Conservation (phyloP, 2,797 vertebrate species). For the Brachyrhaphis roseni region DNA sequence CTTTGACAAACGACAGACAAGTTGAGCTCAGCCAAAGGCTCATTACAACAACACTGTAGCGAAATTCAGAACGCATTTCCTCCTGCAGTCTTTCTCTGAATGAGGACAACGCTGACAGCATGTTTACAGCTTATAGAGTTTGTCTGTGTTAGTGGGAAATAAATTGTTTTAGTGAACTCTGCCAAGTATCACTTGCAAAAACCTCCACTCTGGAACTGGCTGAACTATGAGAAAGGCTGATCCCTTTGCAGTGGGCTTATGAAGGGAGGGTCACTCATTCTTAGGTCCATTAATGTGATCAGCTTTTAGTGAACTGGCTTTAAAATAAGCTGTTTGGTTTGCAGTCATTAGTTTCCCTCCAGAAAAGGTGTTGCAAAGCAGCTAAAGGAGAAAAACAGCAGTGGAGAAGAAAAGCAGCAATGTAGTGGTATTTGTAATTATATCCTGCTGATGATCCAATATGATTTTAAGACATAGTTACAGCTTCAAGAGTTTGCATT, state of each 20-base stretch:
- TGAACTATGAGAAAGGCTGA: slow-evolving; percentile 28
- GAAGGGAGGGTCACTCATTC: slow-evolving; percentile 16
- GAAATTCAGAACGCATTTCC: slow-evolving; percentile 52
- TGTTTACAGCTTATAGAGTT: slow-evolving; percentile 43
- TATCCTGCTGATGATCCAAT: background rate
- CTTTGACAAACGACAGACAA: slow-evolving; percentile 70
- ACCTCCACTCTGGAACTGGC: background rate
- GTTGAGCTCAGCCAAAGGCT: slow-evolving; percentile 60
- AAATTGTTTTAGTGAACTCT: slow-evolving; percentile 12
- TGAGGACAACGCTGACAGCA: slow-evolving; percentile 20
- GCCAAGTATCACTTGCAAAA: slow-evolving; percentile 15
- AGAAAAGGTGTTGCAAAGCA: background rate
- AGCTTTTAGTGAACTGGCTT: slow-evolving; percentile 20
- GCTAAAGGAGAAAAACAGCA: background rate
- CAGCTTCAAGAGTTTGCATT: background rate
- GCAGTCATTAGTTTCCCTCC: background rate
- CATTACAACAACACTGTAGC: slow-evolving; percentile 52
- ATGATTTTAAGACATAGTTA: background rate
- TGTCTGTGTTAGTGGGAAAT: slow-evolving; percentile 3
- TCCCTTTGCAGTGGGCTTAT: slow-evolving; percentile 5
- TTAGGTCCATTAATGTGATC: slow-evolving; percentile 20
- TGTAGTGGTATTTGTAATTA: background rate
- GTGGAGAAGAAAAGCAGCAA: background rate
- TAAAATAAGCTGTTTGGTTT: background rate
- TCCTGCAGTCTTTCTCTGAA: slow-evolving; percentile 38